Base-by-base conservation (phyloP, 1,140 invertebrate genomes). In the Coboldia fuscipes region DNA sequence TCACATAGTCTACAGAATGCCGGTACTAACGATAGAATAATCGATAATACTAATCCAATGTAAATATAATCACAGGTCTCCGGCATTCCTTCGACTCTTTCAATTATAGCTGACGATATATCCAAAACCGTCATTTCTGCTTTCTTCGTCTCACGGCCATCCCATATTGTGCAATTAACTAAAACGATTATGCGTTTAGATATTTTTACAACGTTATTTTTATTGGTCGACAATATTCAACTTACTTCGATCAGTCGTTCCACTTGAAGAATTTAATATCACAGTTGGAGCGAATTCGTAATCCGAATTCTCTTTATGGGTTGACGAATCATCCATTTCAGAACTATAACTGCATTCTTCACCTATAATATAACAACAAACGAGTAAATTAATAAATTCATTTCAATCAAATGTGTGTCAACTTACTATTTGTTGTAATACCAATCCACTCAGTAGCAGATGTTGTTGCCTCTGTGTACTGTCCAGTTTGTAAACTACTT, bases 131-230 rank as follows among this genome's bases (percentile, higher is more conserved):
- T 86, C 33, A 96, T 61, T 48, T 93, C 84, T 0, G 82, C 83
- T 55, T 93, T 92, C 47, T 92, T 82, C 17, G 81, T 73, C 42
- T 88, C 82, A 13, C 73, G 66, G 29, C 70, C 67, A 50, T 92
- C 83, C 86, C 88, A 96, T 54, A 94, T 82, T 23, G 85, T 86
- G 50, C 89, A 94, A 41, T 82, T 90, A 34, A 90, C 84, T 86
- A 46, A 31, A 58, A 49, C 13, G 7, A 29, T 33, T 17, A 30
- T 30, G 19, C 33, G 19, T 5, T 14, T 12, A 14, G 29, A 33
- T 24, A 12, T 15, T 13, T 18, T 16, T 24, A 22, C 16, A 24
- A 18, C 15, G 21, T 13, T 15, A 22, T 15, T 21, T 23, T 29
- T 34, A 24, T 34, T 18, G 34, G 35, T 19, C 27, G 28, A 32